Percentiles rank a stretch among this genome's conserved stretches.
Evolutionary conservation across 2,888 invertebrate species (phyloP).

Genomic region (Tinea semifulvella): DNA sequence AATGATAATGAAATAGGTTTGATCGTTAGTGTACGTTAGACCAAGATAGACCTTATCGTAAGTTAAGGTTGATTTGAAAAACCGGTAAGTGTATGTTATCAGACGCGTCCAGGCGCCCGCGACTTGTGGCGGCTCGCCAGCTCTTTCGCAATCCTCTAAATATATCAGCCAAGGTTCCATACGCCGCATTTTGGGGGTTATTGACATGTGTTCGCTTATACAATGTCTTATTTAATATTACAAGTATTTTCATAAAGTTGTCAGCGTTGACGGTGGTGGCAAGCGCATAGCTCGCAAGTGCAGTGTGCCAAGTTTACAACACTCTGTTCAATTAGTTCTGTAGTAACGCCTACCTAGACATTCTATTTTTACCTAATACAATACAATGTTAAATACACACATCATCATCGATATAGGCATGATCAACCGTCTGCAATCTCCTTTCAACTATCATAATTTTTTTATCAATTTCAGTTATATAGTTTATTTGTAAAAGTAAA

Average conservation of each 20-base stretch:
- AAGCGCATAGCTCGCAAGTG: neutral
- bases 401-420: no score
- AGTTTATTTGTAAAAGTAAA: no score
- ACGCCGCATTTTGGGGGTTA: conserved; percentile 60
- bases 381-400: no score
- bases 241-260: neutral
- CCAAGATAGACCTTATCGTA: no score
- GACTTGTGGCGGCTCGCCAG: conserved; percentile 46
- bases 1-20: no score
- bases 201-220: conserved; percentile 53
- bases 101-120: conserved; percentile 8
- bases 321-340: neutral
- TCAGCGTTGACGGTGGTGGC: neutral
- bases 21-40: no score
- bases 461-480: no score
- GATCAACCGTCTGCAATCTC: no score
- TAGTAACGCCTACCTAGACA: neutral
- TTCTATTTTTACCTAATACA: neutral
- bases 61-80: no score
- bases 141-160: conserved; percentile 56
- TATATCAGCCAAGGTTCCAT: conserved; percentile 56
- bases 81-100: conserved; percentile 2
- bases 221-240: conserved; percentile 41
- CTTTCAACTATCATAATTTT: no score
- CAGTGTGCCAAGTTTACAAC: neutral